A percentile compares a stretch with the other conserved stretches of the same genome.
Conservation (phyloP, 2,113 vertebrate genomes). For the Corythoichthys haematopterus region DNA sequence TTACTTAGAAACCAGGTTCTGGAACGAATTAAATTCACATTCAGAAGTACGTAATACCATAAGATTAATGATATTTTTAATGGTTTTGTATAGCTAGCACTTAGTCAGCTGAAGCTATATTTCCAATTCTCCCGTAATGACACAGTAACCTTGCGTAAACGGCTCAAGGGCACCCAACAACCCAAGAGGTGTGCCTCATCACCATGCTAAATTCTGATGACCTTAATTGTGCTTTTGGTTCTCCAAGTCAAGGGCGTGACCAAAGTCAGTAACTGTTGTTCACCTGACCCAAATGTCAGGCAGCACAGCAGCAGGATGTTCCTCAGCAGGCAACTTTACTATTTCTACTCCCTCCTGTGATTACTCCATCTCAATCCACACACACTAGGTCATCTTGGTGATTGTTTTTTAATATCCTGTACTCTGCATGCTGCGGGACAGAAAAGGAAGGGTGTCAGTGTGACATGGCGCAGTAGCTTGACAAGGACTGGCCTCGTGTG, state of each 20-base stretch:
- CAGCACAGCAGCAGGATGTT: slow-evolving; percentile 32
- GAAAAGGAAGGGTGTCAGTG: slow-evolving; percentile 21
- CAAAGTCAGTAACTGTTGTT: slow-evolving; percentile 34
- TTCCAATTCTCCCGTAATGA: too few relatives aligned
- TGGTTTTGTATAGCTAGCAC: too few relatives aligned
- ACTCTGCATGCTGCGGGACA: neutral
- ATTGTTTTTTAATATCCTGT: slow-evolving; percentile 5
- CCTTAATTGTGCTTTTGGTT: slow-evolving; percentile 35
- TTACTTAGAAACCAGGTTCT: too few relatives aligned
- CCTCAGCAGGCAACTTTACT: slow-evolving; percentile 26
- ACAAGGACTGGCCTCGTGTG: slow-evolving; percentile 52
- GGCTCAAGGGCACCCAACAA: too few relatives aligned
- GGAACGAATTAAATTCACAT: too few relatives aligned
- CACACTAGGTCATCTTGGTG: neutral
- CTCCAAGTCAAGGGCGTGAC: slow-evolving; percentile 33
- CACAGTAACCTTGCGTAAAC: too few relatives aligned
- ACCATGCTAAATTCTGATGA: slow-evolving; percentile 10
- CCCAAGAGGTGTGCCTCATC: too few relatives aligned
- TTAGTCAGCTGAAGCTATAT: too few relatives aligned
- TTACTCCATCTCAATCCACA: slow-evolving; percentile 2
- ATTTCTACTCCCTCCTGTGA: slow-evolving; percentile 29
- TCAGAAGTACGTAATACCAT: too few relatives aligned
- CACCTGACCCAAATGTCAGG: slow-evolving; percentile 35
- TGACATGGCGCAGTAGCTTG: slow-evolving; percentile 58
- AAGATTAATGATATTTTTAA: too few relatives aligned